Base-by-base conservation (phyloP, 2,113 vertebrate species). In the Capricornis sumatraensis region DNA sequence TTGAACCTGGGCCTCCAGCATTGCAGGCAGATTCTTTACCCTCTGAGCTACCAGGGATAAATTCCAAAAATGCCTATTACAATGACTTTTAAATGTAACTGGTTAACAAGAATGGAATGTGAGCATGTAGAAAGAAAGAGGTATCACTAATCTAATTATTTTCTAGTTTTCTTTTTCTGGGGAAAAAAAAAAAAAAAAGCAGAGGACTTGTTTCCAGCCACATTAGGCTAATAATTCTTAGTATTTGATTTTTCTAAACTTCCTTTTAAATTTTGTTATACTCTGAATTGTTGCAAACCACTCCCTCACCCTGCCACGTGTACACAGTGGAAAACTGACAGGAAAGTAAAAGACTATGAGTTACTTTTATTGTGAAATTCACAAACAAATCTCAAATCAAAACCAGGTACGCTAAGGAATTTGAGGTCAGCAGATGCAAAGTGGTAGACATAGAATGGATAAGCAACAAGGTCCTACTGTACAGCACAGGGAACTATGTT, bases 301-400 rank as follows among this genome's bases (percentile, higher is more conserved):
- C 33, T 28, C 36, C 16, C 5, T 13, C 0, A 7, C 21, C n/a
- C 15, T 50, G 14, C 55, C 5, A 45, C 21, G 2, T 0, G 3
- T 8, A 83, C 21, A 36, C 6, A 11, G 6, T 6, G 19, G 62
- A 57, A 88, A 94, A 85, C 28, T 36, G 60, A 95, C 36, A 47
- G 58, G 33, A 87, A 85, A 88, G 47, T 14, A 74, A 30, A 91
- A 94, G 33, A 43, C 79, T 27, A 13, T 27, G 25, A 40, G 57
- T 94, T 84, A 74, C 40, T 91, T 87, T 52, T 19, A 95, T n/a
- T 81, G 27, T 45, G 6, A 96, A 95, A 92, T 82, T 53, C 47
- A 50, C 16, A 82, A 91, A 71, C 58, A 92, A 87, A 85, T 47
- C 36, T 95, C 43, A 47, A 43, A 64, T 16, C 27, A 83, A 94